Conservation (phyloP, 2,797 vertebrate species). For the Sebastes iracundus region DNA sequence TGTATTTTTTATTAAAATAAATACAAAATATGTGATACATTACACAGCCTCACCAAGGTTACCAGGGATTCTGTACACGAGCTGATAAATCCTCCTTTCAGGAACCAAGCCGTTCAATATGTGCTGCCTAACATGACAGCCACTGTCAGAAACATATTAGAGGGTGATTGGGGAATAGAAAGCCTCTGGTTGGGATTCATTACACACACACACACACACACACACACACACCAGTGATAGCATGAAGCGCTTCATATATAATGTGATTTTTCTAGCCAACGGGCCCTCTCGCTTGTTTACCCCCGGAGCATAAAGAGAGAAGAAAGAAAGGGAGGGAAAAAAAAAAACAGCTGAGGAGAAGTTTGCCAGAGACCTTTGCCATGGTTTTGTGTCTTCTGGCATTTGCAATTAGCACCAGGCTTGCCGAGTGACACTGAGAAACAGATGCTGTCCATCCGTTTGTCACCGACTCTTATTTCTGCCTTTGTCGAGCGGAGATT, state of each 20-base stretch:
- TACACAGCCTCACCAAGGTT: neutral
- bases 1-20: neutral
- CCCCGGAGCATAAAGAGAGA: conserved; percentile 68
- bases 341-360: conserved; percentile 35
- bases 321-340: conserved; percentile 1
- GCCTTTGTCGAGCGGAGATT: conserved; percentile 51
- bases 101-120: conserved; percentile 32
- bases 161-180: conserved; percentile 43
- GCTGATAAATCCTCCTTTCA: conserved; percentile 30
- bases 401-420: conserved; percentile 79
- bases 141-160: conserved; percentile 56
- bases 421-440: conserved; percentile 63
- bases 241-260: conserved; percentile 66
- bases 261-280: conserved; percentile 70
- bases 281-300: conserved; percentile 78
- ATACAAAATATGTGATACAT: neutral
- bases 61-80: neutral
- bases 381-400: conserved; percentile 73
- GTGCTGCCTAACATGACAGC: conserved; percentile 42
- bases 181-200: conserved; percentile 59
- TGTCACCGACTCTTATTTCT: conserved; percentile 65
- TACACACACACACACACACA: conserved; percentile 42
- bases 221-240: conserved; percentile 19
- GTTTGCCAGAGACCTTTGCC: conserved; percentile 75
- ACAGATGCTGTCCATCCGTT: conserved; percentile 77